Percentiles rank a stretch among this genome's conserved stretches.
Evolutionary conservation across 1,140 invertebrate genomes (phyloP).

Genomic region (Drosophila navojoa): DNA sequence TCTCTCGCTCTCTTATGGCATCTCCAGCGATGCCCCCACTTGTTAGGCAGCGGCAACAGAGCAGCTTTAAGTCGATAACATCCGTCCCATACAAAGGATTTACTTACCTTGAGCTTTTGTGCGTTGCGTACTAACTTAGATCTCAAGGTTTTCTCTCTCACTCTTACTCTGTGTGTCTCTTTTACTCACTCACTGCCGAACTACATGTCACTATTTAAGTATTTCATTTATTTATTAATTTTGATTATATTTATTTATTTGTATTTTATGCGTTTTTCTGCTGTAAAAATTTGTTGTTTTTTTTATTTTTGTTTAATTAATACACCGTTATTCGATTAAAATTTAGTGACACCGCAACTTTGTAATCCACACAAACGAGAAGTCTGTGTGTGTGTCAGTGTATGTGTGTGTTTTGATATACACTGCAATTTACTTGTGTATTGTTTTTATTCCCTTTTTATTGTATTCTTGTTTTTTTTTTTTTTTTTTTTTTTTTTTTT

Average conservation of each 20-base stretch:
- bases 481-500: conserved; percentile 32
- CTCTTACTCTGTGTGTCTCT: neutral
- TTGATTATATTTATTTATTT: conserved; percentile 12
- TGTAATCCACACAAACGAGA: conserved; percentile 17
- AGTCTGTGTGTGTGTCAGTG: conserved; percentile 16
- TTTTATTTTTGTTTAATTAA: neutral
- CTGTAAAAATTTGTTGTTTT: conserved; percentile 14
- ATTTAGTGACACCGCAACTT: conserved; percentile 17
- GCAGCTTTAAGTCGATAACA: conserved; percentile 16
- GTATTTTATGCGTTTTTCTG: conserved; percentile 3
- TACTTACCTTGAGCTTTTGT: conserved; percentile 60
- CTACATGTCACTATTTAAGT: conserved; percentile 58
- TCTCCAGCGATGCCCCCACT: conserved; percentile 4
- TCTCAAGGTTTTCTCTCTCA: conserved; percentile 8
- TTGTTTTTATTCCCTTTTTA: conserved; percentile 26
- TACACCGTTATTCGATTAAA: conserved; percentile 1
- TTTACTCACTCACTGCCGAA: conserved; percentile 4
- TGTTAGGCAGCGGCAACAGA: conserved; percentile 27
- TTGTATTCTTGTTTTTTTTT: no score
- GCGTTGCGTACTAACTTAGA: conserved; percentile 32
- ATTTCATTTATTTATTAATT: conserved; percentile 15
- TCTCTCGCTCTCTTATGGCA: no score
- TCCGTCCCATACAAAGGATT: conserved; percentile 3
- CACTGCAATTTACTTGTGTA: conserved; percentile 20
- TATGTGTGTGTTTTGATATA: conserved; percentile 5